Evolutionary conservation across 2,113 vertebrate genomes (phyloP).

Genomic region (Microcebus murinus): DNA sequence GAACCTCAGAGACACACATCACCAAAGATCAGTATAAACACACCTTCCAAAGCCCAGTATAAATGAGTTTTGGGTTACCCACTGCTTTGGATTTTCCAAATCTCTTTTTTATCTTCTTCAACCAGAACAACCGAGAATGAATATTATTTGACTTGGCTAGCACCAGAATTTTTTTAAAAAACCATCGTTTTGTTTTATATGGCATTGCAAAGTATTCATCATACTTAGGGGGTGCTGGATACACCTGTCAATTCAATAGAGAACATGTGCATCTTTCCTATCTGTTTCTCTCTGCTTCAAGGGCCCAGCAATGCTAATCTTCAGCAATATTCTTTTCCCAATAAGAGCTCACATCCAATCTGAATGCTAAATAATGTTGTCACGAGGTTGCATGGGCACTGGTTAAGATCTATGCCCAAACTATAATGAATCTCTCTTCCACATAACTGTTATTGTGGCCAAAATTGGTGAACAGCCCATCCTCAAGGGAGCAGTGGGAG

Average conservation of each 20-base stretch:
- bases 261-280: not conserved
- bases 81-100: slow-evolving; percentile 4
- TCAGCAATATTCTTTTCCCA: slow-evolving; percentile 54
- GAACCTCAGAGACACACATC: not conserved
- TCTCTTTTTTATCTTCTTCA: slow-evolving; percentile 12
- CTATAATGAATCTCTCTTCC: slow-evolving; percentile 82
- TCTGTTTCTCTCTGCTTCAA: slow-evolving; percentile 13
- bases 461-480: slow-evolving; percentile 78
- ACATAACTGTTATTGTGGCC: slow-evolving; percentile 76
- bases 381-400: slow-evolving; percentile 76
- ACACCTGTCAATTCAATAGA: slow-evolving; percentile 32
- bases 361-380: slow-evolving; percentile 84
- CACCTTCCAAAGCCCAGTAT: not conserved
- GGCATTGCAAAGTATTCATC: not conserved
- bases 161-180: not conserved
- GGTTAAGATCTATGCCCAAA: slow-evolving; percentile 80
- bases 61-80: not conserved
- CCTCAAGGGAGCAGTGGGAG: slow-evolving; percentile 77
- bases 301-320: slow-evolving; percentile 28
- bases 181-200: not conserved
- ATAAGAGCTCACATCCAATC: slow-evolving; percentile 71
- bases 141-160: slow-evolving; percentile 53
- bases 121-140: slow-evolving; percentile 12
- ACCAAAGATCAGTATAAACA: not conserved
- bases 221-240: not conserved